phyloP scores from a whole-genome alignment of 1,140 invertebrate species.

The Oreohelix idahoensis region DNA sequence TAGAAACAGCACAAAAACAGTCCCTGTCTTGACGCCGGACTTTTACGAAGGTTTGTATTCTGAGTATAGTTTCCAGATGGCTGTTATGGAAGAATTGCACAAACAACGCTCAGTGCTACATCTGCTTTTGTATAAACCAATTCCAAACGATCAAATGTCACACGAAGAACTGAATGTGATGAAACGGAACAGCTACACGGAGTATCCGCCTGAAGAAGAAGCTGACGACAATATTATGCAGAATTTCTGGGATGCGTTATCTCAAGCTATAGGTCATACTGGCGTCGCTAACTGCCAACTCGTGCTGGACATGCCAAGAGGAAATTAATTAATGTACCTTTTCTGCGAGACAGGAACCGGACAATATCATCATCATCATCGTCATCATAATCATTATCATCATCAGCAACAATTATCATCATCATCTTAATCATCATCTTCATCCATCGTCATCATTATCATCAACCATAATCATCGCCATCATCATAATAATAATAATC shows the following conservation, averaged over 20 bases:
- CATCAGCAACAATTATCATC: too few relatives aligned
- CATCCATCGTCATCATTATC: too few relatives aligned
- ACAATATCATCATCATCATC: too few relatives aligned
- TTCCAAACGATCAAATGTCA: background rate
- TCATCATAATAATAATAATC: too few relatives aligned
- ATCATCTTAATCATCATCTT: too few relatives aligned
- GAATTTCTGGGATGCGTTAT: conserved; percentile 16
- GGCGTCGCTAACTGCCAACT: background rate
- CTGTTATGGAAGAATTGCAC: conserved; percentile 1
- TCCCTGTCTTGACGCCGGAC: conserved; percentile 76
- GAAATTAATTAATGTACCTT: too few relatives aligned
- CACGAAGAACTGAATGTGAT: background rate
- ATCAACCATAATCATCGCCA: too few relatives aligned
- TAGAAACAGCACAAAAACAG: conserved; percentile 77
- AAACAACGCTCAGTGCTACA: background rate
- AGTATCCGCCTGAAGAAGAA: background rate
- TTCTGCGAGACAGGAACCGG: too few relatives aligned
- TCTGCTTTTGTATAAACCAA: background rate
- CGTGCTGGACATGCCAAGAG: background rate
- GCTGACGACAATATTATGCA: background rate
- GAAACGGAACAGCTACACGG: conserved; percentile 6
- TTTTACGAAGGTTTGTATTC: background rate
- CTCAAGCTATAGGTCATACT: background rate
- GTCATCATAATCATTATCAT: too few relatives aligned
- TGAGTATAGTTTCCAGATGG: conserved; percentile 16